Evolutionary conservation across 53 echinoderm and acorn worm genomes (phyloP).

Genomic region (Zoroaster sp.): DNA sequence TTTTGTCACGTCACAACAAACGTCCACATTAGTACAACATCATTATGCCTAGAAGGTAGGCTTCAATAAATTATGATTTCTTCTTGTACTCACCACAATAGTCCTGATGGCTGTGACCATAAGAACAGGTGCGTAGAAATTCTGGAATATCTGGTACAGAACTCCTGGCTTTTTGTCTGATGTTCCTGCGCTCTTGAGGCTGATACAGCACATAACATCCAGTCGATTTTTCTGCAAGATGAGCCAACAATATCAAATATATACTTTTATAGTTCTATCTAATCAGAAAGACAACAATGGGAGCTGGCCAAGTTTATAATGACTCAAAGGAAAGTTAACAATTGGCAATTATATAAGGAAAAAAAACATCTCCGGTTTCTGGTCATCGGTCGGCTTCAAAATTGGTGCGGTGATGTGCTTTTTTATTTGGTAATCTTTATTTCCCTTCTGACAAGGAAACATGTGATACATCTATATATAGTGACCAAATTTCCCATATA

Average conservation of each 20-base stretch:
- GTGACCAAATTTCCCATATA: no score
- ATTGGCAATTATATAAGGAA: no score
- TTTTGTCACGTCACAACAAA: no score
- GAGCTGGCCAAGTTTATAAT: background rate
- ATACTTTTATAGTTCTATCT: background rate
- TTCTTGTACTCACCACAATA: constrained; percentile 83
- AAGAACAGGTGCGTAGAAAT: constrained; percentile 77
- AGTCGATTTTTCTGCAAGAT: constrained; percentile 69
- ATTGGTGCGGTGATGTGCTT: no score
- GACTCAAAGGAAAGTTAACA: no score
- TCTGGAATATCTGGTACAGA: constrained; percentile 71
- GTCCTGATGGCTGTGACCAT: constrained; percentile 53
- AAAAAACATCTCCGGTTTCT: no score
- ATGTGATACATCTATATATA: no score
- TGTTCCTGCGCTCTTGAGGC: constrained; percentile 55
- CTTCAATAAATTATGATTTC: no score
- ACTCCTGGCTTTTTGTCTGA: constrained; percentile 73
- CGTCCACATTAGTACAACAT: background rate
- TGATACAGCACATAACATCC: constrained; percentile 77
- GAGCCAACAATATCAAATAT: background rate
- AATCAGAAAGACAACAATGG: background rate
- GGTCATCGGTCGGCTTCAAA: no score
- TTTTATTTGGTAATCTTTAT: no score
- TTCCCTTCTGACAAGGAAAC: no score
- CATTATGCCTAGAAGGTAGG: no score